Percentiles rank a stretch among this genome's conserved stretches.
Conservation (phyloP, 2,113 vertebrate genomes). For the Sorex fumeus region DNA sequence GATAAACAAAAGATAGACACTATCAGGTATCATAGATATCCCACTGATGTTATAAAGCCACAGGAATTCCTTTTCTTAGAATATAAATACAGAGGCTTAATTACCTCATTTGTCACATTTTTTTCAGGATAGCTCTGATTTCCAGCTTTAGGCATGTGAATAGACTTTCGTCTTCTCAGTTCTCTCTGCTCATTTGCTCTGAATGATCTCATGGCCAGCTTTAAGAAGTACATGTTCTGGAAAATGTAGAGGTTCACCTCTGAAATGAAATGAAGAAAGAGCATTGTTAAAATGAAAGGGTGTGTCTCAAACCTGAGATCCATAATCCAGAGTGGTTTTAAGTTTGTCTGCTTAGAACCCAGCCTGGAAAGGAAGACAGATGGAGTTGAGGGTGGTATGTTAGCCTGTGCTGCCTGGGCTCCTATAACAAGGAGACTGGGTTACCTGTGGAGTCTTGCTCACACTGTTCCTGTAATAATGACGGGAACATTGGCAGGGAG, state of each 20-base stretch:
- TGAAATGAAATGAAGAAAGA: conserved; percentile 23
- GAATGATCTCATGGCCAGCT: background rate
- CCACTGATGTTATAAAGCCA: background rate
- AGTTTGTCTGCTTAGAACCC: background rate
- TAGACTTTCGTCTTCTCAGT: background rate
- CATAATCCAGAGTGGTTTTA: background rate
- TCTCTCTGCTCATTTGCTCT: conserved; percentile 3
- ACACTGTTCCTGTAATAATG: fast-evolving
- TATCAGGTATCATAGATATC: background rate
- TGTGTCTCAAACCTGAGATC: background rate
- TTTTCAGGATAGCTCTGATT: background rate
- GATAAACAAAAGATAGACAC: too few species aligned
- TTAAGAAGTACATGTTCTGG: conserved; percentile 19
- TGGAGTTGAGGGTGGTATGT: background rate
- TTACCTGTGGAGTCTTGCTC: background rate
- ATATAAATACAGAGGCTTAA: conserved; percentile 24
- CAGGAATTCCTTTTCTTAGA: background rate
- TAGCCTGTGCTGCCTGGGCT: background rate
- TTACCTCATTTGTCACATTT: background rate
- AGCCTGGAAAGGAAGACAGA: background rate
- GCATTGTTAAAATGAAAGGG: background rate
- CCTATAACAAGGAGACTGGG: background rate
- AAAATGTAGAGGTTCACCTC: background rate
- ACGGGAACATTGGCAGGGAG: background rate
- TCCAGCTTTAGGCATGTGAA: background rate